A percentile compares a stretch with the other conserved stretches of the same genome.
phyloP scores from a whole-genome alignment of 2,888 invertebrate genomes.

The Pseudococcus longispinus region DNA sequence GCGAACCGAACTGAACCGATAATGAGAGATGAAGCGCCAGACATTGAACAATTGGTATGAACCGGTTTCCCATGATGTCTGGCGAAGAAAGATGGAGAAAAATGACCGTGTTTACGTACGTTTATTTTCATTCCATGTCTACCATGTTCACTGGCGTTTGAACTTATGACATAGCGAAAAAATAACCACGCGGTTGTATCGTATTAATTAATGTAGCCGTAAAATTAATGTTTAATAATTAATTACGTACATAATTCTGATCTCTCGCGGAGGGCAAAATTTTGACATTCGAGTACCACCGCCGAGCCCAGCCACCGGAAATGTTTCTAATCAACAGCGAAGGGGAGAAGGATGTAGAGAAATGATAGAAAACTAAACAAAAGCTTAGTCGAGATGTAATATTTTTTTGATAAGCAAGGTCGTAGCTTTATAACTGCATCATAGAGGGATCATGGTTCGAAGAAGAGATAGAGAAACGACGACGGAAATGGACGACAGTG shows the following conservation, averaged over 20 bases:
- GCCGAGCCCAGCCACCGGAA: background rate
- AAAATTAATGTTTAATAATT: conserved; percentile 39
- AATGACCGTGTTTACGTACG: background rate
- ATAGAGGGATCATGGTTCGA: too few species aligned
- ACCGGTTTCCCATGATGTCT: background rate
- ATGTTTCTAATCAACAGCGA: background rate
- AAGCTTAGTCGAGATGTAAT: background rate
- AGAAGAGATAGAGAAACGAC: background rate
- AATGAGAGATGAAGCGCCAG: background rate
- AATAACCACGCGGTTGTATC: background rate
- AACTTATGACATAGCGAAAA: conserved; percentile 28
- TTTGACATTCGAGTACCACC: background rate
- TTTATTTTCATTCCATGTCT: conserved; percentile 2
- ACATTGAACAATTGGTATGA: background rate
- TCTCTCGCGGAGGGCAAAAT: background rate
- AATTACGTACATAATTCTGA: background rate
- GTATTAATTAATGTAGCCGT: conserved; percentile 36
- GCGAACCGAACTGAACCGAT: too few species aligned
- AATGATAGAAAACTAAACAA: background rate
- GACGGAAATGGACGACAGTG: background rate
- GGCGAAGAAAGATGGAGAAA: background rate
- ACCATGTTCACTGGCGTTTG: background rate
- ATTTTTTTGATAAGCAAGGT: conserved; percentile 1
- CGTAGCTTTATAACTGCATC: background rate
- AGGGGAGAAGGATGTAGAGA: background rate